Conservation (phyloP, 2,888 invertebrate genomes). For the Melinaea marsaeus region DNA sequence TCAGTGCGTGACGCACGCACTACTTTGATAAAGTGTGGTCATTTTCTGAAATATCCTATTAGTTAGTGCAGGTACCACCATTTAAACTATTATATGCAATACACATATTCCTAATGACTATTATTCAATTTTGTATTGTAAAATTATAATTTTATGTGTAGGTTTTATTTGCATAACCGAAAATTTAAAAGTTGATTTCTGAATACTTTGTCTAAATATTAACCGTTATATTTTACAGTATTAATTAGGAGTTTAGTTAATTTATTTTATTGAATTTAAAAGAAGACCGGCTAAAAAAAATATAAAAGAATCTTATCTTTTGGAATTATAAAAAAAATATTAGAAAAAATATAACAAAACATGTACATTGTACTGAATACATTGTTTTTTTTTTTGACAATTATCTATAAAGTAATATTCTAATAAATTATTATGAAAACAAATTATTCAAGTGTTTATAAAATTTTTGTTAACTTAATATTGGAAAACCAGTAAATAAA, state of each 20-base stretch:
- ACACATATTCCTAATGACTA: not conserved
- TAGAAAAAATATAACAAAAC: not conserved
- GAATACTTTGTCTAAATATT: too few species aligned
- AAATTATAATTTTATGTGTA: too few species aligned
- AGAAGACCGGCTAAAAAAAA: not conserved
- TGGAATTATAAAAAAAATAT: not conserved
- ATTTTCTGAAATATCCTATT: slow-evolving; percentile 38
- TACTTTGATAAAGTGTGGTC: slow-evolving; percentile 44
- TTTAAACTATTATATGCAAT: slow-evolving; percentile 7
- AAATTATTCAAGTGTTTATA: too few species aligned
- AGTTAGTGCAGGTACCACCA: slow-evolving; percentile 24
- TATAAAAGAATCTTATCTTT: not conserved
- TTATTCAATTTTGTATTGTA: not conserved
- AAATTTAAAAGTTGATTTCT: too few species aligned
- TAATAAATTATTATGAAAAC: too few species aligned
- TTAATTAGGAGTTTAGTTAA: not conserved
- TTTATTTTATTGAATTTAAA: not conserved
- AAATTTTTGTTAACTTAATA: too few species aligned
- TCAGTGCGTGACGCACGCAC: slow-evolving; percentile 43
- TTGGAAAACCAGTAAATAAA: not conserved
- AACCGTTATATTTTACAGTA: too few species aligned
- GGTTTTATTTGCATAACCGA: too few species aligned
- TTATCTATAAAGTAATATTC: too few species aligned
- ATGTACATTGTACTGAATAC: too few species aligned
- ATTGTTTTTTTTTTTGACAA: too few species aligned